phyloP scores from a whole-genome alignment of 2,888 invertebrate genomes.

The Nipponacmea schrenckii region DNA sequence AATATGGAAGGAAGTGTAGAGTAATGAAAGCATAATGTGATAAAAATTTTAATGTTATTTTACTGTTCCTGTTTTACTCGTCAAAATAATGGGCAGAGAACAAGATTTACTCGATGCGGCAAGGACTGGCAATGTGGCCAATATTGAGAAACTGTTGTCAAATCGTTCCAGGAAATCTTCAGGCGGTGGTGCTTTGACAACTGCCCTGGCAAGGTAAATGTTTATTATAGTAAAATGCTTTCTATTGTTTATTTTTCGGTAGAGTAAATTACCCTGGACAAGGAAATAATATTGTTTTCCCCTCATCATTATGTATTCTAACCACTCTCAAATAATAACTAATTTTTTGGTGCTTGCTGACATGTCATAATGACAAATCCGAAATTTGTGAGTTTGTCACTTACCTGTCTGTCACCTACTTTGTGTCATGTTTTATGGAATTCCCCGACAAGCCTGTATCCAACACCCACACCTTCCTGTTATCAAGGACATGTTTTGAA shows the following conservation, averaged over 20 bases:
- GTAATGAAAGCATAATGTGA: neutral
- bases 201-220: constrained; percentile 26
- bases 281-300: neutral
- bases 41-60: neutral
- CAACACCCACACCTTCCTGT: too few species aligned
- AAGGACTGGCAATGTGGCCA: constrained; percentile 87
- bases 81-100: constrained; percentile 86
- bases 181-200: constrained; percentile 36
- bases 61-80: neutral
- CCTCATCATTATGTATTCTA: neutral
- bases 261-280: neutral
- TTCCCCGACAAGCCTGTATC: too few species aligned
- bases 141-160: constrained; percentile 89
- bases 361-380: too few species aligned
- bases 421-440: too few species aligned
- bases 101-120: constrained; percentile 96
- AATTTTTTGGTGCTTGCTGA: too few species aligned
- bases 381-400: too few species aligned
- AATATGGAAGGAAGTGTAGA: constrained; percentile 2
- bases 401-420: too few species aligned
- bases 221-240: neutral
- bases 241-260: neutral
- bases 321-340: neutral
- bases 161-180: constrained; percentile 32
- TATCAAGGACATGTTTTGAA: too few species aligned